Base-by-base conservation (phyloP, 1,140 invertebrate species). In the Pomacea maculata region DNA sequence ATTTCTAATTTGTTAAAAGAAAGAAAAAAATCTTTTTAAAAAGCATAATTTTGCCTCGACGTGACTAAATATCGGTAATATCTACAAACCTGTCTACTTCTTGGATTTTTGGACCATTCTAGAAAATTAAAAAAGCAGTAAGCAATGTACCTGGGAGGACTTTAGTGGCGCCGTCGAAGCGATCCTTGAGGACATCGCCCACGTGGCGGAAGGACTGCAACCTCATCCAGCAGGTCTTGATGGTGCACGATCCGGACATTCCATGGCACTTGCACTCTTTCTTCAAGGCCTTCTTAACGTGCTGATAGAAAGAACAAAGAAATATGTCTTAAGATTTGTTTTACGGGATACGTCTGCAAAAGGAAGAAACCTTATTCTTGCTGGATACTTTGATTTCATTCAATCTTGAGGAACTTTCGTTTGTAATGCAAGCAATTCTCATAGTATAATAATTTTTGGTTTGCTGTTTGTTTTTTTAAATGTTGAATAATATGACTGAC, bases 261-360 rank as follows among this genome's bases (percentile, higher is more conserved):
- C 98, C 98, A 90, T 99, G 97, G 90, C 98, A 99, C 91, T 98
- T 98, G 93, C 97, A 99, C 12, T 95, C 96, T n/a, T 97, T 95
- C 84, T 94, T 94, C 17, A 96, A 95, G 87, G 95, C 95, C 88
- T 95, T 95, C 82, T 97, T 95, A 54, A 98, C 96, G 15, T 96
- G 96, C 96, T 98, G 92, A 64, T 54, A 73, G 17, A 12, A 74
- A 5, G 21, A 12, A 74, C 52, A 8, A 74, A 74, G 6, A 25
- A 11, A 70, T 4, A 25, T 11, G 67, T 34, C 10, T 8, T 70
- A 11, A 10, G 11, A 15, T 11, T 70, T 70, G 21, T 70, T 70
- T 70, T 65, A 45, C 34, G 5, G 34, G 34, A 45, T 45, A 45
- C 34, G 34, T 45, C 34, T 45, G 34, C 34, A 45, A 45, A 45